Evolutionary conservation across 2,888 invertebrate species (phyloP).

Genomic region (Anagyrus pseudococci): DNA sequence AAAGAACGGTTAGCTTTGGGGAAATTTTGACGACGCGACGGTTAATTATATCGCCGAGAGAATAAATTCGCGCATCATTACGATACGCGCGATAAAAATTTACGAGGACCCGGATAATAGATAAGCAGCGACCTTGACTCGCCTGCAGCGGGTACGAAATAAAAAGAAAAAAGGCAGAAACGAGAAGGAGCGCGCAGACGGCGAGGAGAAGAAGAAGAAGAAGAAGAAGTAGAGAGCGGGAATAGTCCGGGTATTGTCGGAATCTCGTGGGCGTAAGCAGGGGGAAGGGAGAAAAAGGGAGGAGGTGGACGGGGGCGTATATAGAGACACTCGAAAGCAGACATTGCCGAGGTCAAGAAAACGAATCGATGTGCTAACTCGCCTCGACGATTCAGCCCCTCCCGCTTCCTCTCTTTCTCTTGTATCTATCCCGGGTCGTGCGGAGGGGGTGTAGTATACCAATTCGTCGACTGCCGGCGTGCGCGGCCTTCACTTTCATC

Average conservation of each 20-base stretch:
- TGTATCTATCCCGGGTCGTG: too few species aligned
- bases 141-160: slow-evolving; percentile 7
- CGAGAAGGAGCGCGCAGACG: not conserved
- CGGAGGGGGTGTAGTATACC: too few species aligned
- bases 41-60: too few species aligned
- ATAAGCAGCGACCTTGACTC: slow-evolving; percentile 34
- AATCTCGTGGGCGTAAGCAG: not conserved
- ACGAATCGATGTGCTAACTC: slow-evolving; percentile 54
- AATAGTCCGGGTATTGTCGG: too few species aligned
- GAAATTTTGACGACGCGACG: too few species aligned
- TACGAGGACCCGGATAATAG: slow-evolving; percentile 25
- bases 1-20: too few species aligned
- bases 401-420: slow-evolving; percentile 37
- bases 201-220: not conserved
- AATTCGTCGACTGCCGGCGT: too few species aligned
- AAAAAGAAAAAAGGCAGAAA: slow-evolving; percentile 6
- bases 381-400: not conserved
- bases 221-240: not conserved
- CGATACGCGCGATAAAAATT: slow-evolving; percentile 29
- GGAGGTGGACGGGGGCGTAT: too few species aligned
- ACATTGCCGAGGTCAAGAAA: slow-evolving; percentile 58
- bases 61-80: slow-evolving; percentile 21
- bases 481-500: too few species aligned
- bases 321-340: slow-evolving; percentile 5
- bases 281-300: not conserved